Evolutionary conservation across 2,888 invertebrate genomes (phyloP).

Genomic region (Sarcophaga carnaria): DNA sequence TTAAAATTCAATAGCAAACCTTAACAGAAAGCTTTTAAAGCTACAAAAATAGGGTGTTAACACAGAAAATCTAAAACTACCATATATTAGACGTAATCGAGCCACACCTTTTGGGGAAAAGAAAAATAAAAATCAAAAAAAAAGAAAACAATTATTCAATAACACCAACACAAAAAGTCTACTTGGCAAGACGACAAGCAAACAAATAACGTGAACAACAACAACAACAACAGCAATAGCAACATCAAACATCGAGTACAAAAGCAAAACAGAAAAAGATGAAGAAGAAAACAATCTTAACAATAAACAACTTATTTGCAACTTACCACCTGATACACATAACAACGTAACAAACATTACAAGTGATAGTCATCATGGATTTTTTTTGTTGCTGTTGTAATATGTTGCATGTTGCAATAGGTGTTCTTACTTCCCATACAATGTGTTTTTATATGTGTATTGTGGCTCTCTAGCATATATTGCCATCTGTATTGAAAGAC

Average conservation of each 20-base stretch:
- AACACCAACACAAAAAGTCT: constrained; percentile 19
- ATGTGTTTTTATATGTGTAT: background rate
- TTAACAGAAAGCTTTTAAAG: constrained; percentile 26
- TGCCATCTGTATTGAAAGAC: background rate
- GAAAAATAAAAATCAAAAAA: background rate
- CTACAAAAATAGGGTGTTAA: constrained; percentile 56
- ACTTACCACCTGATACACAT: constrained; percentile 60
- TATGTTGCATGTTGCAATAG: constrained; percentile 36
- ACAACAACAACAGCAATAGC: constrained; percentile 7
- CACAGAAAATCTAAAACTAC: constrained; percentile 31
- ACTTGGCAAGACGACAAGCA: background rate
- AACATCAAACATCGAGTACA: background rate
- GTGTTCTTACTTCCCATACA: constrained; percentile 9
- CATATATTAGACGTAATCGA: constrained; percentile 56
- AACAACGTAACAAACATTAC: constrained; percentile 35
- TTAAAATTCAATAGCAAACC: background rate
- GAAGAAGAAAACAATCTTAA: constrained; percentile 8
- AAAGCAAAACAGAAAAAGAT: background rate
- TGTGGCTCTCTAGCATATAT: background rate
- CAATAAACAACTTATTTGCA: constrained; percentile 65
- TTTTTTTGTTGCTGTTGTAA: constrained; percentile 7
- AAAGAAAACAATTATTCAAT: constrained; percentile 7
- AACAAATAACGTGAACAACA: constrained; percentile 27
- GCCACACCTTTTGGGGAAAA: constrained; percentile 49
- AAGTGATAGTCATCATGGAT: constrained; percentile 7